phyloP scores from a whole-genome alignment of 2,113 vertebrate species.

The Loxodonta africana region DNA sequence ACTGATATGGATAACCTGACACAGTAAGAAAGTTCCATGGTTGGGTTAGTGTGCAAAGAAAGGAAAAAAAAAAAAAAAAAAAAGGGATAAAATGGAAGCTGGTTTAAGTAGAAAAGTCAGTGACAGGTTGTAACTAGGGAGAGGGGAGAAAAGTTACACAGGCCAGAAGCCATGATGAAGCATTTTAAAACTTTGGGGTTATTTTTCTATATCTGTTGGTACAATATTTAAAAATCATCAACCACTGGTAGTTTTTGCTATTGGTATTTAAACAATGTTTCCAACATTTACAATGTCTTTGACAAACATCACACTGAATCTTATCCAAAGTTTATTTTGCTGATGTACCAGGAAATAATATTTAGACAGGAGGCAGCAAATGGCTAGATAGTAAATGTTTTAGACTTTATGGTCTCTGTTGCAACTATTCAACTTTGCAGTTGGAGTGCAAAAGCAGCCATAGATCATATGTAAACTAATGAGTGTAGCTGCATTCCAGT shows the following conservation, averaged over 20 bases:
- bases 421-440: background rate
- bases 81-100: background rate
- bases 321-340: slow-evolving; percentile 56
- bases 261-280: slow-evolving; percentile 43
- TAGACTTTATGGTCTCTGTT: slow-evolving; percentile 30
- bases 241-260: background rate
- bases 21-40: background rate
- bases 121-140: background rate
- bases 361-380: background rate
- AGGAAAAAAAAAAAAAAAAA: slow-evolving; percentile 22
- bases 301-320: slow-evolving; percentile 1
- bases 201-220: background rate
- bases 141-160: background rate
- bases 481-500: background rate
- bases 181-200: background rate
- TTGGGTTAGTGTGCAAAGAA: background rate
- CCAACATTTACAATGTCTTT: slow-evolving; percentile 16
- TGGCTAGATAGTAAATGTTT: slow-evolving; percentile 30
- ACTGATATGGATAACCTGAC: background rate
- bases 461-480: slow-evolving; percentile 17
- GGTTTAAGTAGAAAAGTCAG: slow-evolving; percentile 2
- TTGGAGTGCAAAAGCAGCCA: slow-evolving; percentile 33
- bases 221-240: background rate
- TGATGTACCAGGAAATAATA: slow-evolving; percentile 12
- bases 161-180: slow-evolving; percentile 40